Percentiles rank a stretch among this genome's conserved stretches.
Evolutionary conservation across 2,888 invertebrate genomes (phyloP).

Genomic region (Panorpa germanica): DNA sequence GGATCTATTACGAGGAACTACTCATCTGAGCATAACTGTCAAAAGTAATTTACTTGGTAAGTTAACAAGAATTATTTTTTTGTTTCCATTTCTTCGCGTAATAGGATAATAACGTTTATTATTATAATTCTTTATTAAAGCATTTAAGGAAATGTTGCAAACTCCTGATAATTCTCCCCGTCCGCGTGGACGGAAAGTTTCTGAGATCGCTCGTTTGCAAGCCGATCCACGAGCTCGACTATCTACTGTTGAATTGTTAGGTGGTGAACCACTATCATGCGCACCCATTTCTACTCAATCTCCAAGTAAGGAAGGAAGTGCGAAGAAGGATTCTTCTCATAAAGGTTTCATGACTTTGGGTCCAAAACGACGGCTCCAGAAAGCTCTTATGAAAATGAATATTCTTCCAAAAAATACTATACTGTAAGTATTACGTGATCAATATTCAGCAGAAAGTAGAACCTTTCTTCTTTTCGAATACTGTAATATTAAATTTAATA

Average conservation of each 20-base stretch:
- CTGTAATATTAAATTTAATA: constrained; percentile 19
- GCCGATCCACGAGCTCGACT: constrained; percentile 53
- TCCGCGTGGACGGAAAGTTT: constrained; percentile 38
- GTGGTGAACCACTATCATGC: constrained; percentile 27
- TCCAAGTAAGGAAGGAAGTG: constrained; percentile 26
- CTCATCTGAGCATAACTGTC: constrained; percentile 89
- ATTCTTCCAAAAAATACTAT: constrained; percentile 71
- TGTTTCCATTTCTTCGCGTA: too few relatives aligned
- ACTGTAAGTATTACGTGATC: too few relatives aligned
- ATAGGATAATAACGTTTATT: too few relatives aligned
- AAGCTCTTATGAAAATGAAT: constrained; percentile 77
- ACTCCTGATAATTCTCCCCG: constrained; percentile 69
- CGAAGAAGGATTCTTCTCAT: not conserved
- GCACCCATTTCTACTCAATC: constrained; percentile 30
- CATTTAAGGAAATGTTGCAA: constrained; percentile 48
- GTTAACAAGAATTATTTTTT: too few relatives aligned
- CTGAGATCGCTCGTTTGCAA: constrained; percentile 47
- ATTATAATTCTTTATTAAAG: too few relatives aligned
- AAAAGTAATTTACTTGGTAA: constrained; percentile 92
- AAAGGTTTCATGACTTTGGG: constrained; percentile 74
- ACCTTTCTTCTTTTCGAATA: too few relatives aligned
- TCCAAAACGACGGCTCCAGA: constrained; percentile 65
- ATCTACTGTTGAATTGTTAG: constrained; percentile 55
- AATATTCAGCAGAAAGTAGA: too few relatives aligned
- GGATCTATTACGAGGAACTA: constrained; percentile 83